phyloP scores from a whole-genome alignment of 2,888 invertebrate species.

The Drosophila leonis region DNA sequence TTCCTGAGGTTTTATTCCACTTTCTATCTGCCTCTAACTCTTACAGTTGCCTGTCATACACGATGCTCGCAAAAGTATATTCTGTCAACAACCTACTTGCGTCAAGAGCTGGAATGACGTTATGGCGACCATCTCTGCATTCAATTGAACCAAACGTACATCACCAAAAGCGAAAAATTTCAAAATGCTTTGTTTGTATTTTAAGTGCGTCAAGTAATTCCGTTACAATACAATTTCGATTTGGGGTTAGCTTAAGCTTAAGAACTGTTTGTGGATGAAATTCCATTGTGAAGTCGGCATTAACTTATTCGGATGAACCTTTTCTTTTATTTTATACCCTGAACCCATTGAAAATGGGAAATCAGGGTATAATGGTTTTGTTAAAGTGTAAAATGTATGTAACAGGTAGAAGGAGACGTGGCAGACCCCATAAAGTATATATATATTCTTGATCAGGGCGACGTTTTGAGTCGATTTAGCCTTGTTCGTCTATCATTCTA shows the following conservation, averaged over 20 bases:
- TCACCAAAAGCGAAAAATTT: not conserved
- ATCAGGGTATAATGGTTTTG: too few species aligned
- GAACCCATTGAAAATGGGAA: too few species aligned
- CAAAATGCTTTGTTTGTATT: not conserved
- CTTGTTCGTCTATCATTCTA: too few species aligned
- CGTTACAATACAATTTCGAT: not conserved
- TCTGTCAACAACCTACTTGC: not conserved
- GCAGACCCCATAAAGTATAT: too few species aligned
- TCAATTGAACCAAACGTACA: not conserved
- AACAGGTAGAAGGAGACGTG: too few species aligned
- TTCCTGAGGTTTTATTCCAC: conserved; percentile 30
- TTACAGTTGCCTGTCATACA: conserved; percentile 17
- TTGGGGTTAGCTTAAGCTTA: not conserved
- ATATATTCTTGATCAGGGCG: too few species aligned
- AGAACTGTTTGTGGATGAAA: not conserved
- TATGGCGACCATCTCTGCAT: not conserved
- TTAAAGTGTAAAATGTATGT: too few species aligned
- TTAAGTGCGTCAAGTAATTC: not conserved
- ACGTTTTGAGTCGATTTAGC: too few species aligned
- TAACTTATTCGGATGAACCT: not conserved
- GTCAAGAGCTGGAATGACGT: conserved; percentile 8
- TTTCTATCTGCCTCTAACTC: conserved; percentile 13
- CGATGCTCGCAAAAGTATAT: not conserved
- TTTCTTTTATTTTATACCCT: too few species aligned
- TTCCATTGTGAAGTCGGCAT: not conserved